Evolutionary conservation across 2,113 vertebrate species (phyloP).

Genomic region (Hyaena hyaena): DNA sequence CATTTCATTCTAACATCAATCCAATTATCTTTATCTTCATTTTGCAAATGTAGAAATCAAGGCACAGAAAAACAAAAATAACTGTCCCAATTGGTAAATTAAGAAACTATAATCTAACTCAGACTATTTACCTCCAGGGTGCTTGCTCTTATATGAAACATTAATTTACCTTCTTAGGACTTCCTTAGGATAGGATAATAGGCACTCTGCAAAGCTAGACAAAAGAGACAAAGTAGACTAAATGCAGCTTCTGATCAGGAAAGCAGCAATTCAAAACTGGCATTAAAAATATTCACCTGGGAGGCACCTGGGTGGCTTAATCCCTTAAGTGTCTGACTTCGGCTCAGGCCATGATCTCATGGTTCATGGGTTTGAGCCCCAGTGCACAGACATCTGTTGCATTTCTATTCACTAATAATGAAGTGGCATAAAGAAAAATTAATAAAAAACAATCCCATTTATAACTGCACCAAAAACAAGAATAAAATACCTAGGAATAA

Average conservation of each 20-base stretch:
- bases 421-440: neutral
- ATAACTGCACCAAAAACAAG: neutral
- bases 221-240: neutral
- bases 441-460: neutral
- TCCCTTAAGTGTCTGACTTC: no score
- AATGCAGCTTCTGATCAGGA: neutral
- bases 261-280: neutral
- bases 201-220: neutral
- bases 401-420: neutral
- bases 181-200: neutral
- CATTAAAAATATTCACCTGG: neutral
- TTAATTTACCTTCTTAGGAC: neutral
- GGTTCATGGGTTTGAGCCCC: no score
- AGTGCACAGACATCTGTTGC: neutral
- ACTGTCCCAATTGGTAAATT: neutral
- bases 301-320: no score
- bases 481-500: neutral
- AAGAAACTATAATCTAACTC: neutral
- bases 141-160: neutral
- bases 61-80: neutral
- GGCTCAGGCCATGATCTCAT: no score
- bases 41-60: neutral
- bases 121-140: neutral
- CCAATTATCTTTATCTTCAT: neutral
- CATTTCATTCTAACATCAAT: conserved; percentile 1